A percentile compares a stretch with the other conserved stretches of the same genome.
Conservation (phyloP, 2,888 invertebrate species). For the Eurois occulta region DNA sequence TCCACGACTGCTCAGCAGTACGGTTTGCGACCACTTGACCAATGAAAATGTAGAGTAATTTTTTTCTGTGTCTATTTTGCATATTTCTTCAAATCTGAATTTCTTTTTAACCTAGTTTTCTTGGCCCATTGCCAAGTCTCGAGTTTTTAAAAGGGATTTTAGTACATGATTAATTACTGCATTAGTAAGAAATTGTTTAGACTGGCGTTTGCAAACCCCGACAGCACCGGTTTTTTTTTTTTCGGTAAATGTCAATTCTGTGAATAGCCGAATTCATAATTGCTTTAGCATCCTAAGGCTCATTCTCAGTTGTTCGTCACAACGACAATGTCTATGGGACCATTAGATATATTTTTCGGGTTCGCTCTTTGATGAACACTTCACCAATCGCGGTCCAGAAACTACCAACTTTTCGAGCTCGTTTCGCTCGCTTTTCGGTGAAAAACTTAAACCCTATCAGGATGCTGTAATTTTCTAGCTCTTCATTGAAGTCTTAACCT, state of each 20-base stretch:
- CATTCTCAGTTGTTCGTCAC: background rate
- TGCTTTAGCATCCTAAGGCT: background rate
- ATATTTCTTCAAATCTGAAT: constrained; percentile 18
- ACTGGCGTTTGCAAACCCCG: background rate
- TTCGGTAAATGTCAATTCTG: background rate
- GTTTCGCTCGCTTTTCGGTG: too few species aligned
- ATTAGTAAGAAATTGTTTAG: constrained; percentile 16
- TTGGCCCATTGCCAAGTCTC: constrained; percentile 36
- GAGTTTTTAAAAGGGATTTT: constrained; percentile 27
- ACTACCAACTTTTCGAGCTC: too few species aligned
- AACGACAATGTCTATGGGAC: background rate
- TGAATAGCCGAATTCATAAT: background rate
- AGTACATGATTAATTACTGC: constrained; percentile 25
- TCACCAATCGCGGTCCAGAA: too few species aligned
- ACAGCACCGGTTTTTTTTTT: too few species aligned
- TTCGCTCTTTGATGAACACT: too few species aligned
- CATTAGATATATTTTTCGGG: too few species aligned
- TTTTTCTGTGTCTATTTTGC: constrained; percentile 25
- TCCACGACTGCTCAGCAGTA: background rate
- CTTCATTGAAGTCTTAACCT: too few species aligned
- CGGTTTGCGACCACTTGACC: background rate
- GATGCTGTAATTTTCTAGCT: too few species aligned
- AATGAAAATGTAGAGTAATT: background rate
- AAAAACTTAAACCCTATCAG: too few species aligned
- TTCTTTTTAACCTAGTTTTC: constrained; percentile 37